Evolutionary conservation across 2,797 vertebrate species (phyloP).

Genomic region (Morus bassanus): DNA sequence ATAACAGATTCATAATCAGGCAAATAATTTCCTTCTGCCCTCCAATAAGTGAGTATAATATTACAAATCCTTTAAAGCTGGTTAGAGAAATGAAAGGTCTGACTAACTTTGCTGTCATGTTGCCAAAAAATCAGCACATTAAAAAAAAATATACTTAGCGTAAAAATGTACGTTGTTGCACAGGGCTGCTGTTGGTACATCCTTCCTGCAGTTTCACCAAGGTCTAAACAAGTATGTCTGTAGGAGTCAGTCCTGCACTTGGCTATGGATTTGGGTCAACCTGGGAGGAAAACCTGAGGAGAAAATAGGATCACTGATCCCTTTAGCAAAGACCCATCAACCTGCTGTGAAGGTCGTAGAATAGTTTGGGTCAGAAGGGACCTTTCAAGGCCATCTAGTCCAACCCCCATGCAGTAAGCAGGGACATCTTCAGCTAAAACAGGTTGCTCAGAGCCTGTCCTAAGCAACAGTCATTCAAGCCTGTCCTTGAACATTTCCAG

Average conservation of each 20-base stretch:
- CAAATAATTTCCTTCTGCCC: slow-evolving; percentile 35
- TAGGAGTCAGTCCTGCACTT: neutral
- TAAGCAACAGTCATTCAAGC: neutral
- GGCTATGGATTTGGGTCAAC: neutral
- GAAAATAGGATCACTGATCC: neutral
- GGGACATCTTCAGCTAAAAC: neutral
- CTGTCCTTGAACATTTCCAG: neutral
- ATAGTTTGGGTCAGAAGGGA: neutral
- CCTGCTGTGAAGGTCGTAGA: neutral
- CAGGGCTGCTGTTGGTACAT: neutral
- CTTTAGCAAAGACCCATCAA: neutral
- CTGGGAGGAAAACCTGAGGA: neutral
- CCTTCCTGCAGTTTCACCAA: neutral
- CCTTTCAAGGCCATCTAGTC: neutral
- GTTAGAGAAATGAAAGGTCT: slow-evolving; percentile 29
- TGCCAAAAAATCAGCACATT: slow-evolving; percentile 38
- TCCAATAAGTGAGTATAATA: slow-evolving; percentile 8
- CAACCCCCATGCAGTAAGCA: neutral
- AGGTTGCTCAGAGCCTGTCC: neutral
- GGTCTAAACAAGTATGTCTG: neutral
- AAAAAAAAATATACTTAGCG: neutral
- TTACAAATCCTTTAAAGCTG: slow-evolving; percentile 57
- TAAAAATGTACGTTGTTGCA: neutral
- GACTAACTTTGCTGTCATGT: neutral
- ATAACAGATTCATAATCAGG: slow-evolving; percentile 35